Percentiles rank a stretch among this genome's conserved stretches.
Evolutionary conservation across 2,888 invertebrate species (phyloP).

Genomic region (Xanthorhoe spadicearia): DNA sequence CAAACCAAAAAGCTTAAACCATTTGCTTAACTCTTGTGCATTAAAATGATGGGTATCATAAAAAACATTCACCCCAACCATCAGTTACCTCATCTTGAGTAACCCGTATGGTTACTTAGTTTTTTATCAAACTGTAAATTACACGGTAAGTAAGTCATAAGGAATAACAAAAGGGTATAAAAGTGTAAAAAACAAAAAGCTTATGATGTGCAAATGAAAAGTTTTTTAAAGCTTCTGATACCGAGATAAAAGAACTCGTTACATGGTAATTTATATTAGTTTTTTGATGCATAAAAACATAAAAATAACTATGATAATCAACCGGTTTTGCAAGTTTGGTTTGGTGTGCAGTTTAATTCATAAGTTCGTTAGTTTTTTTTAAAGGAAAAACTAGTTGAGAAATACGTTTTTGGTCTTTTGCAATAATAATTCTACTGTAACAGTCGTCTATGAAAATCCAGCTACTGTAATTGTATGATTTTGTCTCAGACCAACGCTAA

Average conservation of each 20-base stretch:
- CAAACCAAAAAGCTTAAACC: neutral
- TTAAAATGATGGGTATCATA: conserved; percentile 9
- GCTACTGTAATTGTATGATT: no score
- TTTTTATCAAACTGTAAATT: conserved; percentile 60
- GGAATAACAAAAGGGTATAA: conserved; percentile 48
- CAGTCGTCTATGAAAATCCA: no score
- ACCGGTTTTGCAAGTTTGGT: neutral
- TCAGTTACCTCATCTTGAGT: conserved; percentile 35
- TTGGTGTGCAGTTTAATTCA: neutral
- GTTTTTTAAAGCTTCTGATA: conserved; percentile 53
- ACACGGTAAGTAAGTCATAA: conserved; percentile 61
- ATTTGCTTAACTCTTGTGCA: neutral
- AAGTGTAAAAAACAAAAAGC: conserved; percentile 35
- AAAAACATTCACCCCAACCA: conserved; percentile 7
- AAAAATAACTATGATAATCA: neutral
- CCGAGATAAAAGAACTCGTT: conserved; percentile 68
- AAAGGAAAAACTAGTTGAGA: neutral
- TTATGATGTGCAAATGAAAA: conserved; percentile 54
- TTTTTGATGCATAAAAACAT: conserved; percentile 33
- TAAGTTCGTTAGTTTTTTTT: neutral
- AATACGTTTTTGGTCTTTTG: neutral
- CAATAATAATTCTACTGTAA: no score
- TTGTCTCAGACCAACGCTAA: no score
- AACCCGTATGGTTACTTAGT: conserved; percentile 30
- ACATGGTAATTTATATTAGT: conserved; percentile 62